These are phyloP conservation scores for Holacanthella duospinosa DNA, from an alignment of 2,888 invertebrate genomes.

Conservation along the genomic window DNA sequence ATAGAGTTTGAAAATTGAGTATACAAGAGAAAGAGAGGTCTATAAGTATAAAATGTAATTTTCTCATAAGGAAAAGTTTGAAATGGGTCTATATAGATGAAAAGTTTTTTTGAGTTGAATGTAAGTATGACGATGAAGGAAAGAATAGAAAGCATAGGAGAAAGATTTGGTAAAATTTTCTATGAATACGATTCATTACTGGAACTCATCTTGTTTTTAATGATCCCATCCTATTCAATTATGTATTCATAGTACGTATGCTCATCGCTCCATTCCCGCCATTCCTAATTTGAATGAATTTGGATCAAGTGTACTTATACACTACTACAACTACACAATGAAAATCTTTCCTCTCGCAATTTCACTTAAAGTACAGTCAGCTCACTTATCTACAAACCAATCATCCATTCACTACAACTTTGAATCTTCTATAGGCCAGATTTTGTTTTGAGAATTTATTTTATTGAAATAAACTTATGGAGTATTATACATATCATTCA, in stretches of 20 bases:
- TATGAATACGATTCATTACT: slow-evolving; percentile 22
- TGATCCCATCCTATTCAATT: slow-evolving; percentile 24
- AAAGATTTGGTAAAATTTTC: slow-evolving; percentile 19
- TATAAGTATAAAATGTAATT: no score
- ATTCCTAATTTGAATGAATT: slow-evolving; percentile 3
- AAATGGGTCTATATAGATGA: no score
- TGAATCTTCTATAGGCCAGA: no score
- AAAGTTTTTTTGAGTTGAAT: no score
- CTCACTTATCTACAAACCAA: no score
- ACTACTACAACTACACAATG: not conserved
- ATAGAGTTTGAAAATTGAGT: not conserved
- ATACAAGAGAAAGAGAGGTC: no score
- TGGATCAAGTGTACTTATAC: not conserved
- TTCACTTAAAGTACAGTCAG: no score
- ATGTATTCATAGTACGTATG: slow-evolving; percentile 22
- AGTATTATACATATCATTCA: no score
- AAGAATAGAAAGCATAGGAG: slow-evolving; percentile 8
- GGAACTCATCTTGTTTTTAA: slow-evolving; percentile 23
- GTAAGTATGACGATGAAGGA: not conserved
- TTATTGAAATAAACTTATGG: no score
- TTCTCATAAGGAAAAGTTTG: no score
- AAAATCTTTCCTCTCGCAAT: not conserved
- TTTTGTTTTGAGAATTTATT: no score
- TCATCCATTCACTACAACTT: no score
- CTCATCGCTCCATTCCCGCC: not conserved